Percentiles rank a stretch among this genome's conserved stretches.
Conservation (phyloP, 2,797 vertebrate species). For the Neoniphon sammara region DNA sequence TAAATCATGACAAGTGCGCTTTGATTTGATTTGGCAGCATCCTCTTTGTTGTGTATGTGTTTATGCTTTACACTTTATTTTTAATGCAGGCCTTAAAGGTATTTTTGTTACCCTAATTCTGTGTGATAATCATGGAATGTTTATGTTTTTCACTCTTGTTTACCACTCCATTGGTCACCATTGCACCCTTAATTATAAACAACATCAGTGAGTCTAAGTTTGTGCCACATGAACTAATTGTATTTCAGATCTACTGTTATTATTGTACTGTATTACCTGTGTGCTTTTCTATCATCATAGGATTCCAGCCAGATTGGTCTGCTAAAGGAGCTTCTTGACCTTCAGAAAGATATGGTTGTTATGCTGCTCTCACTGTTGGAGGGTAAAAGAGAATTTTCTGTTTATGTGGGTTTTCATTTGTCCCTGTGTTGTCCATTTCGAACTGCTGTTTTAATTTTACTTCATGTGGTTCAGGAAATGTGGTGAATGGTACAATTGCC, state of each 20-base stretch:
- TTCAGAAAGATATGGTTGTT: conserved; percentile 99
- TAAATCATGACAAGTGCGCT: conserved; percentile 11
- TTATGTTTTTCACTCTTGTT: conserved; percentile 41
- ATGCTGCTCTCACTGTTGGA: conserved; percentile 95
- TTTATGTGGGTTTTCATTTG: not conserved
- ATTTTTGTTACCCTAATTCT: conserved; percentile 32
- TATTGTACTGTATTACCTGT: conserved; percentile 56
- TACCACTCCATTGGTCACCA: conserved; percentile 39
- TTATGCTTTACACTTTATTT: conserved; percentile 28
- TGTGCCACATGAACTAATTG: not conserved
- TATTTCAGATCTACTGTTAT: conserved; percentile 16
- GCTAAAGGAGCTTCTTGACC: conserved; percentile 94
- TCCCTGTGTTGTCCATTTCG: conserved; percentile 11
- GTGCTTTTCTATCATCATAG: conserved; percentile 75
- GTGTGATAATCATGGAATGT: conserved; percentile 45
- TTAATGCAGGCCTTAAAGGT: conserved; percentile 37
- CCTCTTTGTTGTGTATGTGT: conserved; percentile 51
- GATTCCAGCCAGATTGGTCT: conserved; percentile 95
- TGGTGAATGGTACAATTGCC: conserved; percentile 96
- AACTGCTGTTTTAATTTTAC: conserved; percentile 1
- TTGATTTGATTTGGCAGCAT: conserved; percentile 38
- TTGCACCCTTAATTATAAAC: conserved; percentile 43
- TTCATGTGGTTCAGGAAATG: conserved; percentile 85
- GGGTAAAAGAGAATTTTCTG: conserved; percentile 77
- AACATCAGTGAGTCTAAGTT: not conserved